Conservation (phyloP, 2,797 vertebrate genomes). For the Macroramphosus scolopax region DNA sequence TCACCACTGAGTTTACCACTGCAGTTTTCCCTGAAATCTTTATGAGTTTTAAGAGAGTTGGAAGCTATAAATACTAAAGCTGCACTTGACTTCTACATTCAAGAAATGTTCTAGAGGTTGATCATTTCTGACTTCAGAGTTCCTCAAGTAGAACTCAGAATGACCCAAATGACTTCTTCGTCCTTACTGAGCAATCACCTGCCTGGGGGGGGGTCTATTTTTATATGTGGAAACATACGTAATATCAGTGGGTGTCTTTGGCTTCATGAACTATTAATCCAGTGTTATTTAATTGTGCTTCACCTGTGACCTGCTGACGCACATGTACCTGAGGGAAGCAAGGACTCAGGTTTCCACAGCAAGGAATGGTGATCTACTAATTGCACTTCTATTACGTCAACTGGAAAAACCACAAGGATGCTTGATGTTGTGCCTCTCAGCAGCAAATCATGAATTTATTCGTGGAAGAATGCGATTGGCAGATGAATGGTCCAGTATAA, state of each 20-base stretch:
- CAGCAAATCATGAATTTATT: constrained; percentile 54
- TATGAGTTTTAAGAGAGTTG: too few relatives aligned
- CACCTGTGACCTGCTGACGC: constrained; percentile 47
- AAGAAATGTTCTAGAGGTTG: too few relatives aligned
- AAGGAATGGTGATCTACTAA: too few relatives aligned
- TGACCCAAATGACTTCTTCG: background rate
- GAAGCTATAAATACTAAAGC: too few relatives aligned
- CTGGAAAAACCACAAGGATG: background rate
- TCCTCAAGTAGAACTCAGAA: background rate
- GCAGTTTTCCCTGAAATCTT: too few relatives aligned
- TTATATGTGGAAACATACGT: too few relatives aligned
- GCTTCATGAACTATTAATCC: constrained; percentile 29
- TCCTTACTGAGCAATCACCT: too few relatives aligned
- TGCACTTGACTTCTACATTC: too few relatives aligned
- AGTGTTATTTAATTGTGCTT: too few relatives aligned
- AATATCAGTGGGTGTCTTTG: constrained; percentile 19
- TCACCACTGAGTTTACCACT: constrained; percentile 2
- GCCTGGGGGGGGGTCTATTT: too few relatives aligned
- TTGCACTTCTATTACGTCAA: too few relatives aligned
- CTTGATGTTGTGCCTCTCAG: constrained; percentile 4
- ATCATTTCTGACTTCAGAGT: background rate
- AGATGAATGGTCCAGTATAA: constrained; percentile 30
- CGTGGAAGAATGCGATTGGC: constrained; percentile 8
- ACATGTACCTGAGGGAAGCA: constrained; percentile 8
- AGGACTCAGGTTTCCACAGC: too few relatives aligned